Evolutionary conservation across 1,140 invertebrate species (phyloP).

Genomic region (Drosophila parvula): DNA sequence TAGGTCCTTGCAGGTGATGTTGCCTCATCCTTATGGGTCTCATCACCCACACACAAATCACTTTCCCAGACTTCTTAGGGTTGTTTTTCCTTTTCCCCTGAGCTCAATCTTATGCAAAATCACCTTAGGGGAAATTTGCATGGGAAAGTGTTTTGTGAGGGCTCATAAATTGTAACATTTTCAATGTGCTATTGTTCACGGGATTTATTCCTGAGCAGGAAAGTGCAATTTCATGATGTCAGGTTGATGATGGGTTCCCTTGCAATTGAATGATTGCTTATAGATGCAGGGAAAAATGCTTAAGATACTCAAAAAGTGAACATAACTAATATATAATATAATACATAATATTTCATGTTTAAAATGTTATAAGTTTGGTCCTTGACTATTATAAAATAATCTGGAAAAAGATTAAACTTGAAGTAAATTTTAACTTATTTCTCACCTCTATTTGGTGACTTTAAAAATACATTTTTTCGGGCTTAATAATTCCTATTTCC

Average conservation of each 20-base stretch:
- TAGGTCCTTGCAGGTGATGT: constrained; percentile 58
- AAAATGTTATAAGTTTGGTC: not conserved
- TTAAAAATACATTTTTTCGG: not conserved
- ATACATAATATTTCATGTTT: too few relatives aligned
- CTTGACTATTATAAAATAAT: not conserved
- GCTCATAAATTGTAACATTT: constrained; percentile 8
- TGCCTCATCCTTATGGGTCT: constrained; percentile 22
- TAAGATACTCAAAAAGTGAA: not conserved
- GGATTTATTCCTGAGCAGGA: constrained; percentile 45
- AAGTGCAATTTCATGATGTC: constrained; percentile 68
- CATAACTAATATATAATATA: too few relatives aligned
- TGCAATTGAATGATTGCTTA: not conserved
- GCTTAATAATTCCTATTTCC: not conserved
- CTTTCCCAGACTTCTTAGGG: constrained; percentile 63
- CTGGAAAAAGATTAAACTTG: not conserved
- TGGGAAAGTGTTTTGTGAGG: constrained; percentile 73
- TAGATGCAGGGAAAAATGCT: too few relatives aligned
- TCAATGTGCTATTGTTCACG: not conserved
- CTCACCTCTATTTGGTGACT: not conserved
- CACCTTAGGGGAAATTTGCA: constrained; percentile 70
- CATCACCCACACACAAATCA: constrained; percentile 10
- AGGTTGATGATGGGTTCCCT: constrained; percentile 38
- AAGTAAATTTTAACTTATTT: not conserved
- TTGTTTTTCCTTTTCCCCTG: constrained; percentile 13
- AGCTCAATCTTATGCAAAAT: constrained; percentile 77